phyloP scores from a whole-genome alignment of 2,797 vertebrate species.

The Sylvilagus floridanus region DNA sequence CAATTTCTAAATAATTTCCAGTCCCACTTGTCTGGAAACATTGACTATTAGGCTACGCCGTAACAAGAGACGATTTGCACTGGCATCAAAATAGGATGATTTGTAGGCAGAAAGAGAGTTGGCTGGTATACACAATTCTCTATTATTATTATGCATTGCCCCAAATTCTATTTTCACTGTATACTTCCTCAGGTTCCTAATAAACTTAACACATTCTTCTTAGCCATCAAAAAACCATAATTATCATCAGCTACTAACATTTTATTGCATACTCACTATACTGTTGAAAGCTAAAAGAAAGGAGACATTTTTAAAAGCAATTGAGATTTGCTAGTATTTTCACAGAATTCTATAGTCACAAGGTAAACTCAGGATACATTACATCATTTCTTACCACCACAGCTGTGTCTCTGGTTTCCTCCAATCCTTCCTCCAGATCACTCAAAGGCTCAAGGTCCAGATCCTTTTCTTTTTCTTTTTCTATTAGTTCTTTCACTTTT shows the following conservation, averaged over 20 bases:
- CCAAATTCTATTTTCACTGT: constrained; percentile 50
- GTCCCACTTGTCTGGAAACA: constrained; percentile 40
- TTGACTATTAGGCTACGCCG: not conserved
- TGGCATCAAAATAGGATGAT: constrained; percentile 29
- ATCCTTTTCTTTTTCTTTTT: constrained; percentile 94
- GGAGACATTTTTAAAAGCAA: constrained; percentile 2
- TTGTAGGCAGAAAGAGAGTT: constrained; percentile 3
- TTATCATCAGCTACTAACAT: constrained; percentile 2
- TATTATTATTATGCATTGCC: not conserved
- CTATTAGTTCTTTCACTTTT: constrained; percentile 95
- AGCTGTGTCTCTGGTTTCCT: constrained; percentile 95
- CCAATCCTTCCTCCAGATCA: constrained; percentile 94
- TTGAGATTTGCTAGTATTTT: not conserved
- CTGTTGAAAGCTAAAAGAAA: not conserved
- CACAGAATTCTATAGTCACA: not conserved
- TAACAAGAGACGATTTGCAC: constrained; percentile 34
- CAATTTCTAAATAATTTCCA: constrained; percentile 54
- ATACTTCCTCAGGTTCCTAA: not conserved
- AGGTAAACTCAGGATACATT: not conserved
- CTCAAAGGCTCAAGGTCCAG: constrained; percentile 94
- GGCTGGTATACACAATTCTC: not conserved
- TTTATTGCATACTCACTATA: not conserved
- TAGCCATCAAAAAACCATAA: not conserved
- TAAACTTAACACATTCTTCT: constrained; percentile 14
- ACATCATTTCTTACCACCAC: constrained; percentile 90